Conservation (phyloP, 1,140 invertebrate genomes). For the Phymorhynchus buccinoides region DNA sequence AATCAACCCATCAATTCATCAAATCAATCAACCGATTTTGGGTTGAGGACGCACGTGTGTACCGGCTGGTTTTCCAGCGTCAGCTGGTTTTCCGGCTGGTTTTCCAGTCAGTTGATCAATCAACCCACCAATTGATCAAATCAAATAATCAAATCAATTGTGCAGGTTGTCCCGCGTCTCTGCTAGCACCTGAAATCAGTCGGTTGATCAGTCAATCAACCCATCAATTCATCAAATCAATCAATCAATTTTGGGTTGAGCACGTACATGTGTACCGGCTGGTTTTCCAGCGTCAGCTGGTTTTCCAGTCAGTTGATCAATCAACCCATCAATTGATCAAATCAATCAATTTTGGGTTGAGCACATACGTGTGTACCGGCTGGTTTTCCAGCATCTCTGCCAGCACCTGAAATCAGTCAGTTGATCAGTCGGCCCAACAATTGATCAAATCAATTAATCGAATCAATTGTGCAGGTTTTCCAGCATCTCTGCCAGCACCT, state of each 20-base stretch:
- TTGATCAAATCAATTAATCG: too few species aligned
- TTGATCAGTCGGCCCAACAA: too few species aligned
- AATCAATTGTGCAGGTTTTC: slow-evolving; percentile 70
- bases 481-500: slow-evolving; percentile 68
- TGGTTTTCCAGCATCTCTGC: slow-evolving; percentile 67
- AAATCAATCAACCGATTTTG: too few species aligned
- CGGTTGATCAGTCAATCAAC: too few species aligned
- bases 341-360: slow-evolving; percentile 75
- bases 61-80: slow-evolving; percentile 70
- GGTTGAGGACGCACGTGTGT: slow-evolving; percentile 71
- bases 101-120: slow-evolving; percentile 58
- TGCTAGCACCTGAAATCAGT: slow-evolving; percentile 62
- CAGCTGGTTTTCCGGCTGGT: slow-evolving; percentile 72
- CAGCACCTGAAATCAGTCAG: slow-evolving; percentile 60
- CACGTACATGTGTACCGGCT: too few species aligned
- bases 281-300: too few species aligned
- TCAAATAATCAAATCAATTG: slow-evolving; percentile 70
- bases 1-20: neutral
- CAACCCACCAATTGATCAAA: too few species aligned
- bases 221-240: too few species aligned
- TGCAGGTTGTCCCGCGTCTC: slow-evolving; percentile 67
- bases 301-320: too few species aligned
- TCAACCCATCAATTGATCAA: too few species aligned
- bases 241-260: slow-evolving; percentile 74
- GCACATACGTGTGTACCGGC: slow-evolving; percentile 69